These are phyloP conservation scores for Augiades crinisus DNA, from an alignment of 2,888 invertebrate genomes.

Conservation along the genomic window DNA sequence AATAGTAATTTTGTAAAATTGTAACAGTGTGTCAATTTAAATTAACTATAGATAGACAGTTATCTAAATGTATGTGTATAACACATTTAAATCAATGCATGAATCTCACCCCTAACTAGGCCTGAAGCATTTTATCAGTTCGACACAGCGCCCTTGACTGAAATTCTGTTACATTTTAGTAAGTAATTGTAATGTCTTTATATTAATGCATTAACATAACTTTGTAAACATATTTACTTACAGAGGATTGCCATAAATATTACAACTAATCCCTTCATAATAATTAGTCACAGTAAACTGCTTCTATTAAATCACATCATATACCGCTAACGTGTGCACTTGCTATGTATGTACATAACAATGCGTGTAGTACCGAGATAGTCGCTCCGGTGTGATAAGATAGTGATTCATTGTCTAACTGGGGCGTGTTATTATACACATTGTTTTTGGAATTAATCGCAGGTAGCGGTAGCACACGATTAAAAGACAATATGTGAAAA, in stretches of 20 bases:
- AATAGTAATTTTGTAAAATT: too few relatives aligned
- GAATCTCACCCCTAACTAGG: too few relatives aligned
- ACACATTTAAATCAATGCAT: too few relatives aligned
- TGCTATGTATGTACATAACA: constrained; percentile 22
- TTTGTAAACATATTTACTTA: constrained; percentile 7
- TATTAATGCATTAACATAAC: too few relatives aligned
- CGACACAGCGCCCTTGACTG: too few relatives aligned
- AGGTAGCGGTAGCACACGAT: constrained; percentile 5
- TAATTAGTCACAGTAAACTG: constrained; percentile 6
- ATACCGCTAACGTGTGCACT: constrained; percentile 3
- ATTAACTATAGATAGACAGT: too few relatives aligned
- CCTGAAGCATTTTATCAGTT: too few relatives aligned
- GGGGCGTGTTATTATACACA: constrained; percentile 31
- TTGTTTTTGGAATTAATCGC: not conserved
- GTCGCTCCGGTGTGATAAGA: constrained; percentile 55
- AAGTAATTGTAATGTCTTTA: too few relatives aligned
- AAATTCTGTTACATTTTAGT: too few relatives aligned
- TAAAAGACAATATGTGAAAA: constrained; percentile 25
- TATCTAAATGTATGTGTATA: too few relatives aligned
- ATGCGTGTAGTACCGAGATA: constrained; percentile 14
- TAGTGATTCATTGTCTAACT: constrained; percentile 52
- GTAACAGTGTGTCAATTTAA: too few relatives aligned
- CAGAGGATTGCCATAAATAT: constrained; percentile 3
- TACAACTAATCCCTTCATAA: constrained; percentile 6
- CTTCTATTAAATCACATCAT: constrained; percentile 12